Conservation (phyloP, 1,140 invertebrate genomes). For the Caenorhabditis tropicalis region DNA sequence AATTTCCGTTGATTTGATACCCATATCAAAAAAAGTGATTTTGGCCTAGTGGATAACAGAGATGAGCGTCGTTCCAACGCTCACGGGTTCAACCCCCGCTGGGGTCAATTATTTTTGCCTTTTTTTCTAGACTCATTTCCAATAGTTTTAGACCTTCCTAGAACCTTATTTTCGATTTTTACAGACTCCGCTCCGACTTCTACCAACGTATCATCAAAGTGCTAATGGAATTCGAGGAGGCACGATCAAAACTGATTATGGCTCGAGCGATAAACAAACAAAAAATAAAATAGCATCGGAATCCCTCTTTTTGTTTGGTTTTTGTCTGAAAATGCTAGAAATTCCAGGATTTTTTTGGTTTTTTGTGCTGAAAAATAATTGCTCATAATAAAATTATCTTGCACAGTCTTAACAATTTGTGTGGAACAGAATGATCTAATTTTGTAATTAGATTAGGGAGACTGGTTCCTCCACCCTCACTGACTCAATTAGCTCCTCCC, state of each 20-base stretch:
- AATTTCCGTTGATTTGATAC: neutral
- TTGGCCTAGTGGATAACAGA: neutral
- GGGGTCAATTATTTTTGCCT: neutral
- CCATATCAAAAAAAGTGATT: neutral
- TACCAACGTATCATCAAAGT: slow-evolving; percentile 34
- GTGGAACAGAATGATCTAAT: neutral
- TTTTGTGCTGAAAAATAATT: neutral
- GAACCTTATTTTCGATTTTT: neutral
- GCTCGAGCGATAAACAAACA: neutral
- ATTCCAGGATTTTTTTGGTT: neutral
- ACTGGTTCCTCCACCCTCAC: slow-evolving; percentile 11
- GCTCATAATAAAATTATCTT: neutral
- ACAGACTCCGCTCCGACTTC: slow-evolving; percentile 16
- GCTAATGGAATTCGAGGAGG: slow-evolving; percentile 33
- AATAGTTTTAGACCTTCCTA: too few relatives aligned
- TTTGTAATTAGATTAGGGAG: neutral
- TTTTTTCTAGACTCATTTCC: too few relatives aligned
- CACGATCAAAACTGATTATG: neutral
- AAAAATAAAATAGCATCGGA: neutral
- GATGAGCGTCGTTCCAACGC: neutral
- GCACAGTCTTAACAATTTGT: neutral
- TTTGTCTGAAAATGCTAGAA: too few relatives aligned
- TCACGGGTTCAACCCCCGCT: neutral
- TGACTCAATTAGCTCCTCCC: neutral
- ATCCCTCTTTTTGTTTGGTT: neutral